Evolutionary conservation across 1,140 invertebrate species (phyloP).

Genomic region (Thaumetopoea pityocampa): DNA sequence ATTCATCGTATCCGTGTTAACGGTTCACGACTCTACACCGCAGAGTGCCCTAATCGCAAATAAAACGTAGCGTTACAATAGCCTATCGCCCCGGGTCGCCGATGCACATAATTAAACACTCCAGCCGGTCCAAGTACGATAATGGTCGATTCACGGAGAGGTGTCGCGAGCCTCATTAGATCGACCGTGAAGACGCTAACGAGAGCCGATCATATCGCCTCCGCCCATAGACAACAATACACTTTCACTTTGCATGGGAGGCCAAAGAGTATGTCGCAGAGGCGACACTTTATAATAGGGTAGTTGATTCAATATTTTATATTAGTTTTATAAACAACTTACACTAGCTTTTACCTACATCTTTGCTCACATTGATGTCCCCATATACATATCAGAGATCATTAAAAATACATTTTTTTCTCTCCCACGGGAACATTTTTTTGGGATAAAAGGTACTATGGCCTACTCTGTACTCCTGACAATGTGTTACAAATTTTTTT

Average conservation of each 20-base stretch:
- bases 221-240: slow-evolving; percentile 20
- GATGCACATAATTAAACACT: slow-evolving; percentile 20
- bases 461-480: too few species aligned
- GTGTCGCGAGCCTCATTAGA: slow-evolving; percentile 49
- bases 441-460: too few species aligned
- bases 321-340: background rate
- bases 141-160: slow-evolving; percentile 22
- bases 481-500: too few species aligned
- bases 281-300: background rate
- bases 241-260: slow-evolving; percentile 58
- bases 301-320: too few species aligned
- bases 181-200: slow-evolving; percentile 50
- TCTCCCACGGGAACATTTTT: too few species aligned
- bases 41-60: slow-evolving; percentile 7
- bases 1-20: too few species aligned
- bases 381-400: too few species aligned
- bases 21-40: too few species aligned
- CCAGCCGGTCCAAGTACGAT: slow-evolving; percentile 38
- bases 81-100: slow-evolving; percentile 9
- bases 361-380: too few species aligned
- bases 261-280: slow-evolving; percentile 24
- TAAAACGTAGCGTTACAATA: slow-evolving; percentile 14
- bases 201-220: slow-evolving; percentile 50
- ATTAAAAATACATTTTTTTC: too few species aligned
- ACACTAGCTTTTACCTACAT: too few species aligned